Base-by-base conservation (phyloP, 2,797 vertebrate species). In the Hylomyscus alleni region DNA sequence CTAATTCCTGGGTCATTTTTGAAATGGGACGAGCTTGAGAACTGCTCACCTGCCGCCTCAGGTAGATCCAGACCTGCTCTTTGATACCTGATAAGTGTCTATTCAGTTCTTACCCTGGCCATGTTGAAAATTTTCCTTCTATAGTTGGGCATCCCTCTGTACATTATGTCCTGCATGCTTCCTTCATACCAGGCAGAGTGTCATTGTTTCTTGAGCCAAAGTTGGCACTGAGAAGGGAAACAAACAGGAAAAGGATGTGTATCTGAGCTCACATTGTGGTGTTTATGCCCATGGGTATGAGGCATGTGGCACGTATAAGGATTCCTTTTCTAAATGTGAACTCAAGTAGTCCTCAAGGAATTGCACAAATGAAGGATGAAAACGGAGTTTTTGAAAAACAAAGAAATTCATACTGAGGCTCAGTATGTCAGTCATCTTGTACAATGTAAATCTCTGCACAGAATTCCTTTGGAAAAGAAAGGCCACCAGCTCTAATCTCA, bases 221-320 rank as follows among this genome's bases (percentile, higher is more conserved):
- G 95, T 97, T 98, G 98, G 98, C 98, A 97, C 94, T 26, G 90
- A 89, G 93, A 97, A 97, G 98, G 97, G 97, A 98, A 97, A 97
- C 26, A 12, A 97, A 84, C 96, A 95, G 95, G 95, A 86, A 98
- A 98, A 97, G 97, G 97, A 96, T 97, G 92, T 98, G 96, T 96
- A 89, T 95, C 94, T 97, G 97, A 97, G 95, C 96, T 96, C 95
- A 96, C 76, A 56, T 88, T 26, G 4, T 69, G 92, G 97, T 96
- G 67, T 97, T 98, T 97, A 98, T 93, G 92, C 96, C 94, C 94
- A 17, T 14, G 88, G 58, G 50, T 92, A 50, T 73, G 31, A 89
- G 96, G 81, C 94, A 85, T 83, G 56, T 19, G 73, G 97, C 98
- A 98, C 95, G 96, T 97, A 95, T 95, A 73, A 96, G 52, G 56